Conservation (phyloP, 1,140 invertebrate genomes). For the Drosophila eugracilis region DNA sequence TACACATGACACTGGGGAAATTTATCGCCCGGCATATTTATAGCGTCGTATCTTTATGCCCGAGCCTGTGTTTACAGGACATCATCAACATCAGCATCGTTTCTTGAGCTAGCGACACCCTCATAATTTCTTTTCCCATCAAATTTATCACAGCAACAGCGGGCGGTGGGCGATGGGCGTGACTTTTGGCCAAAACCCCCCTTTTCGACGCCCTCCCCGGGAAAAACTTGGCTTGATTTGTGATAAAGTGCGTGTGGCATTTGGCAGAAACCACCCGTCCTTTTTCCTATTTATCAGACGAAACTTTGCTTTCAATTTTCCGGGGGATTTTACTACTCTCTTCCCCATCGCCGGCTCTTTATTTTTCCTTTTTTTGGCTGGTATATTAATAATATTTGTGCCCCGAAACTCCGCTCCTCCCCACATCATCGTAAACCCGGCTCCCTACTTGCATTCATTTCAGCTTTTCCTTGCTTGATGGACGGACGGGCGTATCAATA, state of each 20-base stretch:
- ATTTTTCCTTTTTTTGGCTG: conserved; percentile 26
- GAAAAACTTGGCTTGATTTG: conserved; percentile 77
- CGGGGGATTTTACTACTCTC: conserved; percentile 62
- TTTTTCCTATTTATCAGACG: conserved; percentile 67
- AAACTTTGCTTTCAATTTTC: conserved; percentile 80
- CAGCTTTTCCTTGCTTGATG: conserved; percentile 42
- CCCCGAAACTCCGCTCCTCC: conserved; percentile 2
- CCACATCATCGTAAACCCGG: conserved; percentile 56
- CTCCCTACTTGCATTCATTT: conserved; percentile 60
- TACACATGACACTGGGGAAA: conserved; percentile 47
- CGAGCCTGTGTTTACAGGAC: conserved; percentile 70
- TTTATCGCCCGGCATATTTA: conserved; percentile 80
- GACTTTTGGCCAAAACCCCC: conserved; percentile 54
- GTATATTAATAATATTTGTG: conserved; percentile 74
- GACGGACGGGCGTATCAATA: conserved; percentile 75
- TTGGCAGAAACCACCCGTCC: conserved; percentile 41
- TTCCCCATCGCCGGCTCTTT: neutral
- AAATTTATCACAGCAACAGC: conserved; percentile 72
- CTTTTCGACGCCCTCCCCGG: neutral
- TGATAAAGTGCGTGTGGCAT: conserved; percentile 79
- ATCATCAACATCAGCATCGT: conserved; percentile 59
- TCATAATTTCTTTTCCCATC: conserved; percentile 78
- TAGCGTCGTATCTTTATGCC: conserved; percentile 72
- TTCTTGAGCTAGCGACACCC: conserved; percentile 57
- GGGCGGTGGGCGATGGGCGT: conserved; percentile 49